Conservation (phyloP, 2,888 invertebrate genomes). For the Tetragonisca angustula region DNA sequence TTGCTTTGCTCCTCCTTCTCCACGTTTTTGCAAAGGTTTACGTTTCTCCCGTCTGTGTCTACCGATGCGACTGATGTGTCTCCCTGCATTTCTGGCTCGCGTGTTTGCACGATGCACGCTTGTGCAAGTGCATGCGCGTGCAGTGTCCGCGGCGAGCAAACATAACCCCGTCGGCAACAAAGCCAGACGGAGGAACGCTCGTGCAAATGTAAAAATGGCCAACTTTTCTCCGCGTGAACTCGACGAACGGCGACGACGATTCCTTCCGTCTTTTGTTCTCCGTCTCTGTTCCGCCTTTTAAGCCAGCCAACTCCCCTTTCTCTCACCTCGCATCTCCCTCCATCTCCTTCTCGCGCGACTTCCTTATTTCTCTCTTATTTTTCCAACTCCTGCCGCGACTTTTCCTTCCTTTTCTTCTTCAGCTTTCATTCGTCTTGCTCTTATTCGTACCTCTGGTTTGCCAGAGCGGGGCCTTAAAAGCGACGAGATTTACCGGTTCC, state of each 20-base stretch:
- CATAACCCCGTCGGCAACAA: conserved; percentile 50
- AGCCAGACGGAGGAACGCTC: conserved; percentile 52
- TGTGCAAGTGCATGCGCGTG: conserved; percentile 25
- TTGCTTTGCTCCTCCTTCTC: too few relatives aligned
- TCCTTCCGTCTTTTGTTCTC: conserved; percentile 24
- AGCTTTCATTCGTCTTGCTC: conserved; percentile 15
- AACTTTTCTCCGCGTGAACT: conserved; percentile 57
- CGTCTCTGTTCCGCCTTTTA: conserved; percentile 27
- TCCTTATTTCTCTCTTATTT: conserved; percentile 31
- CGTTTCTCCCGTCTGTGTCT: not conserved
- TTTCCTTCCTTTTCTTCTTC: not conserved
- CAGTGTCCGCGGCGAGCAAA: conserved; percentile 43
- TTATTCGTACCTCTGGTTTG: conserved; percentile 4
- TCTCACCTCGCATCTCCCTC: not conserved
- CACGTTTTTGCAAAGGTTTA: not conserved
- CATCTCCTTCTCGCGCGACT: not conserved
- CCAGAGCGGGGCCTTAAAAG: conserved; percentile 20
- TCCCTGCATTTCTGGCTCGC: not conserved
- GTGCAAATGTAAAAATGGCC: conserved; percentile 67
- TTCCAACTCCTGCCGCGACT: conserved; percentile 26
- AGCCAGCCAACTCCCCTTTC: not conserved
- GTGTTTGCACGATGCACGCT: conserved; percentile 41
- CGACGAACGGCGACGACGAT: conserved; percentile 25
- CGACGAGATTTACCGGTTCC: conserved; percentile 48
- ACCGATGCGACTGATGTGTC: not conserved